Evolutionary conservation across 2,113 vertebrate species (phyloP).

Genomic region (Carassius gibelio): DNA sequence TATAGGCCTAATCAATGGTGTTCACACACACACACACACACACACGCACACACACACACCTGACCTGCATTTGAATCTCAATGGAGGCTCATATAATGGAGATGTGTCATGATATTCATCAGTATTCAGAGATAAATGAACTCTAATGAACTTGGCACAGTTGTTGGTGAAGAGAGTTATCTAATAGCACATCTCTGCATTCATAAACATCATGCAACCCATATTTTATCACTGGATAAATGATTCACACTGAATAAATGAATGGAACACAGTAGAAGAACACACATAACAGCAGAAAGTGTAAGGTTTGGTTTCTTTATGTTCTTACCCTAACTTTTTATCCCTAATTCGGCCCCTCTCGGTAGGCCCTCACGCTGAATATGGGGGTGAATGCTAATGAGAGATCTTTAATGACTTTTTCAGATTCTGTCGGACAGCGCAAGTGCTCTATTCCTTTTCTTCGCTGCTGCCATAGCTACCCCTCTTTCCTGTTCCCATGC

Average conservation of each 20-base stretch:
- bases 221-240: not conserved
- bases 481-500: slow-evolving; percentile 62
- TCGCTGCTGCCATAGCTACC: slow-evolving; percentile 86
- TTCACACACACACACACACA: slow-evolving; percentile 6
- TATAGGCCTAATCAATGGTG: slow-evolving; percentile 56
- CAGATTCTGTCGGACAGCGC: slow-evolving; percentile 67
- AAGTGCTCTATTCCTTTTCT: slow-evolving; percentile 66
- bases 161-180: not conserved
- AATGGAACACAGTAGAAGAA: not conserved
- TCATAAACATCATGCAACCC: not conserved
- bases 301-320: not conserved
- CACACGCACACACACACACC: slow-evolving; percentile 25
- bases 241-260: not conserved
- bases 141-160: slow-evolving; percentile 9
- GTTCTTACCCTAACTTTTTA: not conserved
- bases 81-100: slow-evolving; percentile 14
- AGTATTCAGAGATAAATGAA: slow-evolving; percentile 21
- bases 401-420: slow-evolving; percentile 85
- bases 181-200: not conserved
- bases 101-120: slow-evolving; percentile 34
- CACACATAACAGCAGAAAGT: not conserved
- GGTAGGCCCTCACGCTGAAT: slow-evolving; percentile 53
- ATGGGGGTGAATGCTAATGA: slow-evolving; percentile 87
- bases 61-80: slow-evolving; percentile 48
- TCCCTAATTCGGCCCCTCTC: slow-evolving; percentile 58